These are phyloP conservation scores for Oegoconia quadripuncta DNA, from an alignment of 2,888 invertebrate genomes.

Conservation along the genomic window DNA sequence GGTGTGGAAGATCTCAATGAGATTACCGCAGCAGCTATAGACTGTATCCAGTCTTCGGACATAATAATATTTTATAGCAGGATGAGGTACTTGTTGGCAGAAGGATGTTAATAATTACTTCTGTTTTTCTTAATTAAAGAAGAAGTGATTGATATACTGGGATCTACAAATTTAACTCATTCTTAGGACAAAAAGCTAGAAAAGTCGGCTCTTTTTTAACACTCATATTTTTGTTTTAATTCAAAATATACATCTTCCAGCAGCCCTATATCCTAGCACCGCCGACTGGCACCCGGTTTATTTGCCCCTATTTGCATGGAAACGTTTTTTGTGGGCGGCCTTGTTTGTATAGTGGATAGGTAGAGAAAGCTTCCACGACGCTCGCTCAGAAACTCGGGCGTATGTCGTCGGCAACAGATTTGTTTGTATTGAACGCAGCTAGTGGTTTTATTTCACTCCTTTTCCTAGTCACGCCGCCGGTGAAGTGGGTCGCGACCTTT, in stretches of 20 bases:
- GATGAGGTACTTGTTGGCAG: too few relatives aligned
- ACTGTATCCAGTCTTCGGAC: too few relatives aligned
- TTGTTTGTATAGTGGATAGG: constrained; percentile 75
- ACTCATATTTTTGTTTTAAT: too few relatives aligned
- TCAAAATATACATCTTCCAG: constrained; percentile 21
- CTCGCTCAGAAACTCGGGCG: constrained; percentile 46
- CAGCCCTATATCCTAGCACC: constrained; percentile 33
- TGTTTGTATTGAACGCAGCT: constrained; percentile 59
- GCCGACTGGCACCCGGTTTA: constrained; percentile 67
- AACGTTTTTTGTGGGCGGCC: constrained; percentile 77
- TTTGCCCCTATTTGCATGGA: constrained; percentile 78
- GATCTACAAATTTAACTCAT: too few relatives aligned
- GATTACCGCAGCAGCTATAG: too few relatives aligned
- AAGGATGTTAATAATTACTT: too few relatives aligned
- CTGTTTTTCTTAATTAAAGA: too few relatives aligned
- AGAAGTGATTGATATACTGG: too few relatives aligned
- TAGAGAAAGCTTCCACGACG: constrained; percentile 61
- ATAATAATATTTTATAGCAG: too few relatives aligned
- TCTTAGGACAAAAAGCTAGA: too few relatives aligned
- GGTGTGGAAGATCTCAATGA: too few relatives aligned
- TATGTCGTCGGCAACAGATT: constrained; percentile 55
- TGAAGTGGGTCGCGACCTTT: constrained; percentile 5
- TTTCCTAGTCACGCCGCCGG: constrained; percentile 3
- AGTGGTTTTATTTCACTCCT: constrained; percentile 6
- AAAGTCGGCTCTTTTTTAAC: too few relatives aligned